Percentiles rank a stretch among this genome's conserved stretches.
Evolutionary conservation across 2,113 vertebrate genomes (phyloP).

Genomic region (Gasterosteus nipponicus): DNA sequence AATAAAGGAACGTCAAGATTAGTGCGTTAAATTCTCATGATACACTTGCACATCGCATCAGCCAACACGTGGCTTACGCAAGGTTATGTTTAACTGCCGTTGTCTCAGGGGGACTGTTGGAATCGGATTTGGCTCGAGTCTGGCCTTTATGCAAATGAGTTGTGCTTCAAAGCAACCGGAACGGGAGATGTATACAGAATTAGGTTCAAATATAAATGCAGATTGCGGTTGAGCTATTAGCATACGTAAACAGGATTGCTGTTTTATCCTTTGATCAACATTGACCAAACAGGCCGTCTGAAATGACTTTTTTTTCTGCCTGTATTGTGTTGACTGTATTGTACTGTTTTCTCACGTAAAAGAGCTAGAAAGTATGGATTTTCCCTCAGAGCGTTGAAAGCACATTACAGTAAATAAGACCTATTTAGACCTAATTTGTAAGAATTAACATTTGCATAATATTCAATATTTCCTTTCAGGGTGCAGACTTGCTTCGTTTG

Average conservation of each 20-base stretch:
- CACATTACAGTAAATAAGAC: not conserved
- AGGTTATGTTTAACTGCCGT: conserved; percentile 55
- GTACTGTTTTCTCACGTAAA: conserved; percentile 9
- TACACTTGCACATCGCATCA: not conserved
- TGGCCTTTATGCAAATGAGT: conserved; percentile 51
- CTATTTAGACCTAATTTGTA: conserved; percentile 16
- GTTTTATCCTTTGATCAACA: conserved; percentile 19
- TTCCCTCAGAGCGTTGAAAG: not conserved
- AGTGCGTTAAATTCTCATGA: too few species aligned
- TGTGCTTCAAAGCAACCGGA: conserved; percentile 38
- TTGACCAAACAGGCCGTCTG: not conserved
- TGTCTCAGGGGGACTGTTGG: conserved; percentile 56
- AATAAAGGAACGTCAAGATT: too few species aligned
- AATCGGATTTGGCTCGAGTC: conserved; percentile 53
- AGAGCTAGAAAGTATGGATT: not conserved
- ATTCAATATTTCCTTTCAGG: conserved; percentile 25
- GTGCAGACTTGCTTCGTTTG: conserved; percentile 27
- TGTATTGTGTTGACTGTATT: not conserved
- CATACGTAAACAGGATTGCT: conserved; percentile 2
- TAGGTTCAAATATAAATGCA: not conserved
- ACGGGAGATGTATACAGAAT: conserved; percentile 33
- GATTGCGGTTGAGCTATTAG: not conserved
- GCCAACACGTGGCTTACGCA: not conserved
- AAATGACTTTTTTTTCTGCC: not conserved
- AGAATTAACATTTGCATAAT: conserved; percentile 17